Conservation (phyloP, 1,140 invertebrate genomes). For the Nomia melanderi region DNA sequence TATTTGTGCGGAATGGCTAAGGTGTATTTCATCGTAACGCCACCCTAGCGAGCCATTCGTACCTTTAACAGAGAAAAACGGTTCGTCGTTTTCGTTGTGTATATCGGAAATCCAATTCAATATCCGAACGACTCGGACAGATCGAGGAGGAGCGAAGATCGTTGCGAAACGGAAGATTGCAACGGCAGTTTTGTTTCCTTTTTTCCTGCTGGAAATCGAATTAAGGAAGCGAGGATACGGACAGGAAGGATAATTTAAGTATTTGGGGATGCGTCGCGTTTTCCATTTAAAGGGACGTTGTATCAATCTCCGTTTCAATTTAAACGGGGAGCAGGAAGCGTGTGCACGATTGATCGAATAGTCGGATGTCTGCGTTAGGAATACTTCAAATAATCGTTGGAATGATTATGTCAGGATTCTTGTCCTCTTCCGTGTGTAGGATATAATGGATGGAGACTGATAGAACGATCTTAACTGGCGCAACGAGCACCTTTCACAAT, state of each 20-base stretch:
- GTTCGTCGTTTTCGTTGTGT: constrained; percentile 46
- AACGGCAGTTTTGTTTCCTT: constrained; percentile 42
- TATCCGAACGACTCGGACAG: constrained; percentile 48
- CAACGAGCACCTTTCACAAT: constrained; percentile 75
- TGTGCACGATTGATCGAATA: not conserved
- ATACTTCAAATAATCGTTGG: not conserved
- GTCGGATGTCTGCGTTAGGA: not conserved
- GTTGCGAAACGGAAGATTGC: constrained; percentile 43
- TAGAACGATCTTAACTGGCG: constrained; percentile 54
- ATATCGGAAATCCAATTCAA: constrained; percentile 54
- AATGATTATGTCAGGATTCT: not conserved
- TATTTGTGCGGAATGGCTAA: constrained; percentile 38
- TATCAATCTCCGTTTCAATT: constrained; percentile 58
- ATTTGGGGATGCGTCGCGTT: constrained; percentile 39
- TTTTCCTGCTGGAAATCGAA: constrained; percentile 57
- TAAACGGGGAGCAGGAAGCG: constrained; percentile 25
- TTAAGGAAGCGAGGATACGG: constrained; percentile 53
- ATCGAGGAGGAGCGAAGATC: constrained; percentile 27
- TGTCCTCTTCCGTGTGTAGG: not conserved
- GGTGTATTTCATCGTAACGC: constrained; percentile 72
- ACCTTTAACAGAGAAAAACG: constrained; percentile 55
- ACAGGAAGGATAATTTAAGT: constrained; percentile 44
- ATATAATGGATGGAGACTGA: constrained; percentile 51
- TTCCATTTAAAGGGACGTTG: constrained; percentile 50
- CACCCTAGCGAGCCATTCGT: constrained; percentile 71